These are phyloP conservation scores for Heptranchias perlo DNA, from an alignment of 2,113 vertebrate genomes.

Conservation along the genomic window DNA sequence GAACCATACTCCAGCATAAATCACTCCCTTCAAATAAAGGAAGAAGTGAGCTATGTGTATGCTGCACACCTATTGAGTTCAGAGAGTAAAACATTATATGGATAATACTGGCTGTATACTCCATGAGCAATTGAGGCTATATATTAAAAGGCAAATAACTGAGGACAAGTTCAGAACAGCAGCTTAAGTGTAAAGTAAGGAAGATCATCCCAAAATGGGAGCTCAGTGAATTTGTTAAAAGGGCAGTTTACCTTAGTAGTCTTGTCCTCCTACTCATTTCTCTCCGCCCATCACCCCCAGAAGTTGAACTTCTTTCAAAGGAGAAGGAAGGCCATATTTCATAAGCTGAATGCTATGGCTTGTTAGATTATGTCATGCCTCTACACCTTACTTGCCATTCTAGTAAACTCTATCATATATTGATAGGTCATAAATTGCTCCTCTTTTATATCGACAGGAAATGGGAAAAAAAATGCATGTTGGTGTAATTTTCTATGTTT, in stretches of 20 bases:
- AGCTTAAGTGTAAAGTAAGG: background rate
- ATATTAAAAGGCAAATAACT: background rate
- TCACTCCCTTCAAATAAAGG: background rate
- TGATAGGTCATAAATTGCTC: background rate
- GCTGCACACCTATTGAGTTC: background rate
- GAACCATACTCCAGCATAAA: background rate
- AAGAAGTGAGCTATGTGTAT: background rate
- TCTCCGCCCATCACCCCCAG: background rate
- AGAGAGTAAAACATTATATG: background rate
- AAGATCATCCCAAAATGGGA: background rate
- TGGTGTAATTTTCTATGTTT: background rate
- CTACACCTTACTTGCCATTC: background rate
- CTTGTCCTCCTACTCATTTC: background rate
- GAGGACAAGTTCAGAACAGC: background rate
- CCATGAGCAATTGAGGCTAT: background rate
- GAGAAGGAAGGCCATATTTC: background rate
- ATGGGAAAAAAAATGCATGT: background rate
- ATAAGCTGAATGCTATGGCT: background rate
- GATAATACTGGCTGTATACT: background rate
- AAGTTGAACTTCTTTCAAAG: background rate
- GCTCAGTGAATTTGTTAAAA: background rate
- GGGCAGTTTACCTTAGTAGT: background rate
- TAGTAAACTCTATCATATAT: background rate
- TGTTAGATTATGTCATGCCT: background rate
- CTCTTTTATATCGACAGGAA: background rate